These are phyloP conservation scores for Lemur catta DNA, from an alignment of 2,797 vertebrate genomes.

Conservation along the genomic window DNA sequence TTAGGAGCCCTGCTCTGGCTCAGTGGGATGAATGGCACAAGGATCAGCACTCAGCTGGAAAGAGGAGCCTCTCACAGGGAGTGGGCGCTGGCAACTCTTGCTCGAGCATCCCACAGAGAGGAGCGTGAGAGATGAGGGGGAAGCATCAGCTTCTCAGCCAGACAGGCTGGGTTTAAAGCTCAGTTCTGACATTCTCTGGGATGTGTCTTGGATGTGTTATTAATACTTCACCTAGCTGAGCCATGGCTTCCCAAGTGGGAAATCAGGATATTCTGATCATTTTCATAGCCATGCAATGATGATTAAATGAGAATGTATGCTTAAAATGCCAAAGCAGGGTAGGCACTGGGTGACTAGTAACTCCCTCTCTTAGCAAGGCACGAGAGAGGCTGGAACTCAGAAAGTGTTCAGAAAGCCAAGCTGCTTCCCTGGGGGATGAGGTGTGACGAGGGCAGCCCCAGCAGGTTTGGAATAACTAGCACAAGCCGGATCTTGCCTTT, in stretches of 20 bases:
- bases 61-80: no score
- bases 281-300: neutral
- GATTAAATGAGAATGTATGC: neutral
- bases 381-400: neutral
- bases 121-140: neutral
- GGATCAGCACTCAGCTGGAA: neutral
- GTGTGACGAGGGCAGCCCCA: neutral
- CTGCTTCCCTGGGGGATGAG: no score
- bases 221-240: neutral
- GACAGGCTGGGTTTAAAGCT: neutral
- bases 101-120: neutral
- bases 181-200: no score
- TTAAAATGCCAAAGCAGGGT: neutral
- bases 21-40: fast-evolving
- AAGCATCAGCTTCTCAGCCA: neutral
- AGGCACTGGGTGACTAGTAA: neutral
- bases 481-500: neutral
- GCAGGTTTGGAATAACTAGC: neutral
- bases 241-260: neutral
- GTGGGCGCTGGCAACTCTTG: fast-evolving
- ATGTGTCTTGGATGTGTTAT: neutral
- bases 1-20: neutral
- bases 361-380: neutral
- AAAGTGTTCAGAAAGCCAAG: neutral
- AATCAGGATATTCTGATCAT: neutral